A percentile compares a stretch with the other conserved stretches of the same genome.
Conservation (phyloP, 2,888 invertebrate genomes). For the Napeogenes sylphis region DNA sequence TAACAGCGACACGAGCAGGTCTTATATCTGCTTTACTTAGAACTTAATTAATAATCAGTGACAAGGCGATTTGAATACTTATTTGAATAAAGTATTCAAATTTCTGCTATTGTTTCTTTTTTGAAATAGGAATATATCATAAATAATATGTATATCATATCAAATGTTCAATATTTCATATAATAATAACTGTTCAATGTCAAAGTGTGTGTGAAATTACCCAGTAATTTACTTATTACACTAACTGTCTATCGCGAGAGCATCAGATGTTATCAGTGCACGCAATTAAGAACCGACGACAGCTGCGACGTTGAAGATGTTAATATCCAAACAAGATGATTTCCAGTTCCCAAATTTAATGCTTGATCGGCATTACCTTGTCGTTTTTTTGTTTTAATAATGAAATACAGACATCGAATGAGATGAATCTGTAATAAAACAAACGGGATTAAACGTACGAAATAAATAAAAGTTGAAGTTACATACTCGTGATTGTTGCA, state of each 20-base stretch:
- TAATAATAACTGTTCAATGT: too few species aligned
- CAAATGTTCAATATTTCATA: too few species aligned
- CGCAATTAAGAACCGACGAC: slow-evolving; percentile 53
- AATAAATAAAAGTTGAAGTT: slow-evolving; percentile 22
- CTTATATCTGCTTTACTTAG: slow-evolving; percentile 41
- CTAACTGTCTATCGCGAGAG: slow-evolving; percentile 42
- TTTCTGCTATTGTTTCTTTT: slow-evolving; percentile 10
- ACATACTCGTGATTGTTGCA: slow-evolving; percentile 42
- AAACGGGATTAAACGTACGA: not conserved
- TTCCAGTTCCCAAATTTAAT: slow-evolving; percentile 14
- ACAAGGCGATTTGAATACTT: slow-evolving; percentile 58
- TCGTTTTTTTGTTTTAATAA: not conserved
- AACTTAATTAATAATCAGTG: slow-evolving; percentile 71
- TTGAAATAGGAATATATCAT: slow-evolving; percentile 3
- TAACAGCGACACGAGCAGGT: slow-evolving; percentile 46
- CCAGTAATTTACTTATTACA: slow-evolving; percentile 66
- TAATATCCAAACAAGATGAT: slow-evolving; percentile 18
- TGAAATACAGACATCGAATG: too few species aligned
- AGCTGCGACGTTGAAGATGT: slow-evolving; percentile 20
- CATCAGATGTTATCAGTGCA: slow-evolving; percentile 53
- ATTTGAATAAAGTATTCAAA: slow-evolving; percentile 37
- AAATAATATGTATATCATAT: too few species aligned
- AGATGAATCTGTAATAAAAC: not conserved
- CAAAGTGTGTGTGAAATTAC: slow-evolving; percentile 46
- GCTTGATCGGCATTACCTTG: slow-evolving; percentile 14